A percentile compares a stretch with the other conserved stretches of the same genome.
Conservation (phyloP, 2,113 vertebrate genomes). For the Scatophagus argus region DNA sequence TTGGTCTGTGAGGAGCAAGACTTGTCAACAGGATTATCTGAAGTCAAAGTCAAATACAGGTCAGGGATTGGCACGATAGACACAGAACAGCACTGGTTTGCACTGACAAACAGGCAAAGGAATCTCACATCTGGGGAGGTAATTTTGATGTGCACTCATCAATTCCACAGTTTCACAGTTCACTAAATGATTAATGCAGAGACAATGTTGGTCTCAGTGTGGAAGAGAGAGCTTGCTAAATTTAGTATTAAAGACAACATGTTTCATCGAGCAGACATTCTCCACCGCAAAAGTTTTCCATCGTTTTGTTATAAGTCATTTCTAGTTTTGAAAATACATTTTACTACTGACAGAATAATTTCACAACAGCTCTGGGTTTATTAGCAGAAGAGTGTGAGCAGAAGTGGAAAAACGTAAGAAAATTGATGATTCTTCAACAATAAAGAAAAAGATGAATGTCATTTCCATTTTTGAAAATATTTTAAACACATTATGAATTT, state of each 20-base stretch:
- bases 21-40: conserved; percentile 6
- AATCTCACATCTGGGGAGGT: not conserved
- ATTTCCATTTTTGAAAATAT: no score
- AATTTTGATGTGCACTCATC: not conserved
- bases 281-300: not conserved
- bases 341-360: not conserved
- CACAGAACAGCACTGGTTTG: not conserved
- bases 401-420: no score
- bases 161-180: not conserved
- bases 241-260: not conserved
- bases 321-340: not conserved
- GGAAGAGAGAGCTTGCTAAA: not conserved
- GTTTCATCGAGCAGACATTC: not conserved
- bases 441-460: not conserved
- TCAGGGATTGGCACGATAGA: not conserved
- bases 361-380: not conserved
- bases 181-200: not conserved
- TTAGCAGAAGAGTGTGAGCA: not conserved
- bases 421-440: no score
- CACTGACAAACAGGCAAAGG: not conserved
- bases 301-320: not conserved
- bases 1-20: conserved; percentile 1
- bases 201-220: not conserved
- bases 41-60: not conserved
- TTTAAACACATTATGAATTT: no score